Conservation (phyloP, 2,797 vertebrate species). For the Botia kubotai region DNA sequence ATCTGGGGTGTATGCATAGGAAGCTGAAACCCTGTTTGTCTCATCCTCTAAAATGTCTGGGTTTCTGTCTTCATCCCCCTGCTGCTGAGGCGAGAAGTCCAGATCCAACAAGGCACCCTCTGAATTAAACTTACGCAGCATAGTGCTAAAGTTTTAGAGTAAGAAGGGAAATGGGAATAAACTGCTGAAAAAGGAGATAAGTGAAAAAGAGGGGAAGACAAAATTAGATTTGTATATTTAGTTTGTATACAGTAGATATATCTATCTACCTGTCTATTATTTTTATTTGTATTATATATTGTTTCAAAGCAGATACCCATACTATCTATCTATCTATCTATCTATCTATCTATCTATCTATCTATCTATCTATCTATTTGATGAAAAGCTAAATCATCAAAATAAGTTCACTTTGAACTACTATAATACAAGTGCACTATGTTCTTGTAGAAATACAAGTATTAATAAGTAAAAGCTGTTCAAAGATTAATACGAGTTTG, state of each 20-base stretch:
- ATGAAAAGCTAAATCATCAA: background rate
- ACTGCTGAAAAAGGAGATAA: conserved; percentile 27
- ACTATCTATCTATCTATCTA: too few species aligned
- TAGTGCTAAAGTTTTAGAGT: conserved; percentile 7
- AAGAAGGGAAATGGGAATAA: background rate
- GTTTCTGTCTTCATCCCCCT: conserved; percentile 17
- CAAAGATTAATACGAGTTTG: background rate
- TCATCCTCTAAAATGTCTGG: background rate
- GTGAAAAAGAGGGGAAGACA: conserved; percentile 8
- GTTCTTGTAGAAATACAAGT: background rate
- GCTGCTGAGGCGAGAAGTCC: conserved; percentile 74
- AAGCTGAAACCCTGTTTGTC: fast-evolving
- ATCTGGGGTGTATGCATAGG: conserved; percentile 52
- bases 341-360: too few species aligned
- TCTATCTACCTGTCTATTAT: background rate
- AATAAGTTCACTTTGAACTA: background rate
- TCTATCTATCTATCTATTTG: too few species aligned
- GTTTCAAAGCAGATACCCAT: too few species aligned
- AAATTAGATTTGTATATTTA: conserved; percentile 3
- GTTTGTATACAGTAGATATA: conserved; percentile 1
- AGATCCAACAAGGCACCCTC: conserved; percentile 80
- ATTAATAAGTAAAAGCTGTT: too few species aligned
- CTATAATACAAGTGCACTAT: background rate
- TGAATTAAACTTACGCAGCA: conserved; percentile 79
- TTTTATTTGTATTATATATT: background rate